phyloP scores from a whole-genome alignment of 2,888 invertebrate genomes.

The Uropetala carovei region DNA sequence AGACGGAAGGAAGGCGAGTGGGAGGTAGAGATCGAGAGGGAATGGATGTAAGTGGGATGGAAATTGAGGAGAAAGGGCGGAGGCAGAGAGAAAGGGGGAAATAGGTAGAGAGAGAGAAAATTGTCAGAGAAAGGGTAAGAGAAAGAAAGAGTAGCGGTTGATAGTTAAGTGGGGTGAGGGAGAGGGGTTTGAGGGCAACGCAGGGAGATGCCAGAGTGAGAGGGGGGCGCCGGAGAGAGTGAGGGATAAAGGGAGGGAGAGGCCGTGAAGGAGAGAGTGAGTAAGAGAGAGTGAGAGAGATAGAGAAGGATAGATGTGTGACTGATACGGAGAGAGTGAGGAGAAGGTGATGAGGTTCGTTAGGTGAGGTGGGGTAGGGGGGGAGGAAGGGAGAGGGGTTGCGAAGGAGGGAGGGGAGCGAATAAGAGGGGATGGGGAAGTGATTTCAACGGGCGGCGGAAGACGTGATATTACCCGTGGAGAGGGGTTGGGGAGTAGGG shows the following conservation, averaged over 20 bases:
- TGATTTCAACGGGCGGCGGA: not conserved
- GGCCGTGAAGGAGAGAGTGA: not conserved
- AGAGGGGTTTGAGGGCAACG: constrained; percentile 72
- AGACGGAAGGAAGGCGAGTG: constrained; percentile 72
- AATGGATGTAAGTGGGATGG: too few species aligned
- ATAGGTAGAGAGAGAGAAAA: constrained; percentile 73
- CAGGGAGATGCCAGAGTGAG: constrained; percentile 72
- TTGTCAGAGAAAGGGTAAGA: constrained; percentile 72
- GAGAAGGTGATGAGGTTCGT: constrained; percentile 4
- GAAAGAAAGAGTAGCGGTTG: constrained; percentile 27
- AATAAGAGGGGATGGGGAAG: constrained; percentile 65
- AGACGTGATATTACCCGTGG: not conserved
- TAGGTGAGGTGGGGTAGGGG: not conserved
- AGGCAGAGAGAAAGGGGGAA: constrained; percentile 73
- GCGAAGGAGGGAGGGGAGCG: constrained; percentile 11
- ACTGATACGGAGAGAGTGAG: constrained; percentile 67
- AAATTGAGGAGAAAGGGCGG: constrained; percentile 69
- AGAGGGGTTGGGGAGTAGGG: not conserved
- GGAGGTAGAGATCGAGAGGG: constrained; percentile 51
- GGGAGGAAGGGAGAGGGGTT: constrained; percentile 33
- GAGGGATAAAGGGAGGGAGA: too few species aligned
- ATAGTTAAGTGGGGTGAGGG: constrained; percentile 71
- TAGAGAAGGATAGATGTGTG: constrained; percentile 72
- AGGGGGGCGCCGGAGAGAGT: too few species aligned
- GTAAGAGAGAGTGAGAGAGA: not conserved